A percentile compares a stretch with the other conserved stretches of the same genome.
These are phyloP conservation scores for Chlorocebus sabaeus DNA, from an alignment of 2,113 vertebrate species.

Conservation along the genomic window DNA sequence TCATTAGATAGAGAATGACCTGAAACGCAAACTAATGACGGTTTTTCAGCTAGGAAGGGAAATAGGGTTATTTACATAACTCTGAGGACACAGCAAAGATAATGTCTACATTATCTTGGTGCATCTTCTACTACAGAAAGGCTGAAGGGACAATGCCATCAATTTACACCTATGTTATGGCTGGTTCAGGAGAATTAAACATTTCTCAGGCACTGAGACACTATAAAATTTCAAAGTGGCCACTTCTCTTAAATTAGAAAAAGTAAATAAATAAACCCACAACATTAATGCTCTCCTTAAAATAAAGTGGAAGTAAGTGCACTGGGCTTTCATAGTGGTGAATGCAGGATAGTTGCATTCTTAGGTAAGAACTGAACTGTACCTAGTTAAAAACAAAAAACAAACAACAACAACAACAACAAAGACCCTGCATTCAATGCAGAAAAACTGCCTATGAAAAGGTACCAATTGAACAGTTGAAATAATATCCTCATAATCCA, in stretches of 20 bases:
- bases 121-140: conserved; percentile 39
- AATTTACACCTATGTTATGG: background rate
- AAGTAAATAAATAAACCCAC: background rate
- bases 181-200: background rate
- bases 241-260: background rate
- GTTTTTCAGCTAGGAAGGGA: conserved; percentile 43
- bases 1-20: conserved; percentile 50
- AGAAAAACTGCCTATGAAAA: background rate
- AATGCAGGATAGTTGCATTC: background rate
- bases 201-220: conserved; percentile 20
- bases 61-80: conserved; percentile 61
- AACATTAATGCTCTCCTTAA: background rate
- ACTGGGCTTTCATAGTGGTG: background rate
- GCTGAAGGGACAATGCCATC: background rate
- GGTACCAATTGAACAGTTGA: background rate
- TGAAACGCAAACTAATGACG: conserved; percentile 61
- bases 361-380: background rate
- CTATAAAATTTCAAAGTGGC: conserved; percentile 32
- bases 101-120: conserved; percentile 51
- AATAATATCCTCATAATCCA: background rate
- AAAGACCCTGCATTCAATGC: background rate
- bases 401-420: no score
- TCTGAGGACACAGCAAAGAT: conserved; percentile 58
- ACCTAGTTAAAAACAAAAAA: background rate
- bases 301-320: conserved; percentile 36